Evolutionary conservation across 2,113 vertebrate species (phyloP).

Genomic region (Poeciliopsis prolifica): DNA sequence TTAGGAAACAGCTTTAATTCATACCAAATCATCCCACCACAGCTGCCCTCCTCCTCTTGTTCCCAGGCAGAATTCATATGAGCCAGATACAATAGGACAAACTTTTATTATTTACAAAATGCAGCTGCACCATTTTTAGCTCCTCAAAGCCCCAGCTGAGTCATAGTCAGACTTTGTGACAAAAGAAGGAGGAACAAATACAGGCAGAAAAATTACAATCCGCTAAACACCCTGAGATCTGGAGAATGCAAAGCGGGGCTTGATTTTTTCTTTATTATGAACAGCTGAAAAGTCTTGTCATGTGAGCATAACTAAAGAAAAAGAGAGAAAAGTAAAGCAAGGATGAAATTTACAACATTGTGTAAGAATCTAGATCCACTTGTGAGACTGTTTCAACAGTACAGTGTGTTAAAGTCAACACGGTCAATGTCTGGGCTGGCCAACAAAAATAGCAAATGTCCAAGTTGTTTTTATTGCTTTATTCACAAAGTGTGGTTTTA

Average conservation of each 20-base stretch:
- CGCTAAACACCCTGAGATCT: conserved; percentile 40
- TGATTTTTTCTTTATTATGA: conserved; percentile 20
- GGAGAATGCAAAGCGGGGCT: background rate
- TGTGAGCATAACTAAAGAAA: conserved; percentile 19
- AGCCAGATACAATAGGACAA: conserved; percentile 69
- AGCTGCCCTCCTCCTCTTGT: conserved; percentile 66
- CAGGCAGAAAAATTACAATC: conserved; percentile 46
- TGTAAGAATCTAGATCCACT: conserved; percentile 13
- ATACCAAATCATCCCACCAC: conserved; percentile 72
- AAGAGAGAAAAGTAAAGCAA: background rate
- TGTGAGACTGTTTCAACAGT: conserved; percentile 30
- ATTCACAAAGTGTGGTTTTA: conserved; percentile 26
- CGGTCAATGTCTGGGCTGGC: background rate
- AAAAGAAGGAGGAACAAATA: conserved; percentile 58
- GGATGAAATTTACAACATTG: conserved; percentile 21
- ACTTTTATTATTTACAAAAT: conserved; percentile 67
- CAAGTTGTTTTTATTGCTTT: conserved; percentile 30
- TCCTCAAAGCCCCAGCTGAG: conserved; percentile 65
- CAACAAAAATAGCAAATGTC: conserved; percentile 42
- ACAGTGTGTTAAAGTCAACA: conserved; percentile 31
- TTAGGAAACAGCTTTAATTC: conserved; percentile 75
- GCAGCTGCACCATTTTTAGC: conserved; percentile 74
- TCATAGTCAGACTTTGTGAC: conserved; percentile 58
- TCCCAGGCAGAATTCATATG: conserved; percentile 60
- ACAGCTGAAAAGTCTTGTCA: conserved; percentile 26